Conservation (phyloP, 2,797 vertebrate genomes). For the Etheostoma perlongum region DNA sequence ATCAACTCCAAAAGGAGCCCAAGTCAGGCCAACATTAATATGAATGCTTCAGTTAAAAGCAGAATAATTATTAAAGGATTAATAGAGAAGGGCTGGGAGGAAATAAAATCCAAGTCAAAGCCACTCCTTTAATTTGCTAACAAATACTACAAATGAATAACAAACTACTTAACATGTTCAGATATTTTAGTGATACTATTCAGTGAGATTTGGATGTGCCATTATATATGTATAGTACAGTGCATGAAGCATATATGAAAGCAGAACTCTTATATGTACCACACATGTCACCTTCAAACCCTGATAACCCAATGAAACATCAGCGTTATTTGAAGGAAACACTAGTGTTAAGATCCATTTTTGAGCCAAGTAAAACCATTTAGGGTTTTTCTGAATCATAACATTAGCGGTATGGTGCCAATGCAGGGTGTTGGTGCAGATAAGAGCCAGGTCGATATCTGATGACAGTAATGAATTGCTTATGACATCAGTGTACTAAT, state of each 20-base stretch:
- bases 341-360: background rate
- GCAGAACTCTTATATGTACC: background rate
- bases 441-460: slow-evolving; percentile 61
- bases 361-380: slow-evolving; percentile 10
- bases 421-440: slow-evolving; percentile 55
- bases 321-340: background rate
- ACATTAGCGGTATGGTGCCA: slow-evolving; percentile 31
- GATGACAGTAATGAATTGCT: slow-evolving; percentile 66
- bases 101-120: background rate
- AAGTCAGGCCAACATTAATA: slow-evolving; percentile 6
- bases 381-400: slow-evolving; percentile 17
- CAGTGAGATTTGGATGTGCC: background rate
- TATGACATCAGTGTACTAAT: slow-evolving; percentile 66
- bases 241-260: background rate
- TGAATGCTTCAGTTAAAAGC: slow-evolving; percentile 17
- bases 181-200: background rate
- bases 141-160: background rate
- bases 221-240: background rate
- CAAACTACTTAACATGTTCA: background rate
- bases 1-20: background rate
- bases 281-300: background rate
- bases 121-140: slow-evolving; percentile 13
- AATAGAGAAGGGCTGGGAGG: slow-evolving; percentile 8
- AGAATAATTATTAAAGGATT: slow-evolving; percentile 21
- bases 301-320: background rate